These are phyloP conservation scores for Vidua chalybeata DNA, from an alignment of 2,113 vertebrate species.

Conservation along the genomic window DNA sequence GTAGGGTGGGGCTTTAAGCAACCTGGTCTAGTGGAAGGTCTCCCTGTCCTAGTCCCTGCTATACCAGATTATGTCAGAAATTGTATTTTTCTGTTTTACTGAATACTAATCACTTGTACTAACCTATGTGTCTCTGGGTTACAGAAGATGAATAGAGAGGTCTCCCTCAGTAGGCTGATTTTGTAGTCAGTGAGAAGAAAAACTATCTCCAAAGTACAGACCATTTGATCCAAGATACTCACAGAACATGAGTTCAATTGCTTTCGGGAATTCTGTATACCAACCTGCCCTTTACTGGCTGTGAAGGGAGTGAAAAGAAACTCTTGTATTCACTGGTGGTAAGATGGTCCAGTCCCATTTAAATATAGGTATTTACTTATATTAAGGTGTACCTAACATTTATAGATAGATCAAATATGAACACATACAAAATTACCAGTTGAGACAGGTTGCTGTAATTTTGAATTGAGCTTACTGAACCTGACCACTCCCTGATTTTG, in stretches of 20 bases:
- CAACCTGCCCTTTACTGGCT: background rate
- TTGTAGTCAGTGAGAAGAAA: background rate
- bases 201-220: background rate
- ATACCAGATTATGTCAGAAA: background rate
- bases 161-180: background rate
- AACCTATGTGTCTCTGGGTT: background rate
- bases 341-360: background rate
- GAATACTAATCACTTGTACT: background rate
- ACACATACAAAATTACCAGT: background rate
- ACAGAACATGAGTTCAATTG: background rate
- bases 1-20: background rate
- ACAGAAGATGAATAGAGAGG: background rate
- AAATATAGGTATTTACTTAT: background rate
- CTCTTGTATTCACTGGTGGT: background rate
- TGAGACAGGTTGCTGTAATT: background rate
- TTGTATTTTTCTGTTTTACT: background rate
- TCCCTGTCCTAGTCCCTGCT: background rate
- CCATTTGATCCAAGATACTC: background rate
- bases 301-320: background rate
- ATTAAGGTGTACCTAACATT: background rate
- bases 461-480: background rate
- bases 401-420: background rate
- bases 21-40: background rate
- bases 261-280: background rate
- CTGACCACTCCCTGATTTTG: background rate